Conservation (phyloP, 2,113 vertebrate genomes). For the Carlito syrichta region DNA sequence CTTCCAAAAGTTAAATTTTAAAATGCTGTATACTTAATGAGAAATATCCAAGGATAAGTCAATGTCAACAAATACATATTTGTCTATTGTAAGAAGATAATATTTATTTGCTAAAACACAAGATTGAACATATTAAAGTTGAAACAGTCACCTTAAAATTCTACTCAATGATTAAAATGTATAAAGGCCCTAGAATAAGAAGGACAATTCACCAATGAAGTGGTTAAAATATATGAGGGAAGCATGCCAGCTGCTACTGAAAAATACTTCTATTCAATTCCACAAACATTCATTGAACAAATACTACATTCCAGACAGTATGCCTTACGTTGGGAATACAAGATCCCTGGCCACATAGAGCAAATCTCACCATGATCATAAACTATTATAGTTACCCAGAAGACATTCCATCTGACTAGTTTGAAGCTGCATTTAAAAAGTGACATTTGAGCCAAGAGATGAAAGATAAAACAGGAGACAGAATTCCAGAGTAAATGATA, state of each 20-base stretch:
- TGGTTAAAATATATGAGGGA: background rate
- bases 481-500: background rate
- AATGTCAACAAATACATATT: background rate
- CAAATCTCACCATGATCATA: background rate
- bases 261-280: background rate
- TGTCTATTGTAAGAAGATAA: background rate
- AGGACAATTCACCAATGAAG: background rate
- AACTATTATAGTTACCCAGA: background rate
- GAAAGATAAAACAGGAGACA: background rate
- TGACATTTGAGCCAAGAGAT: background rate
- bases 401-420: background rate
- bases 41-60: background rate
- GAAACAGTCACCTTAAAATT: background rate
- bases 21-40: background rate
- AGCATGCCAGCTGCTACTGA: background rate
- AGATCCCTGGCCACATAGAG: background rate
- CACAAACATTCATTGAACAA: background rate
- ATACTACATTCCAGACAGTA: background rate
- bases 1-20: constrained; percentile 1
- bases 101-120: background rate
- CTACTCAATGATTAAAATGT: background rate
- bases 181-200: background rate
- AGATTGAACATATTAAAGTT: background rate
- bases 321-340: background rate
- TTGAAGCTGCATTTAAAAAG: background rate